Conservation (phyloP, 2,113 vertebrate genomes). For the Onychorhynchus coronatus region DNA sequence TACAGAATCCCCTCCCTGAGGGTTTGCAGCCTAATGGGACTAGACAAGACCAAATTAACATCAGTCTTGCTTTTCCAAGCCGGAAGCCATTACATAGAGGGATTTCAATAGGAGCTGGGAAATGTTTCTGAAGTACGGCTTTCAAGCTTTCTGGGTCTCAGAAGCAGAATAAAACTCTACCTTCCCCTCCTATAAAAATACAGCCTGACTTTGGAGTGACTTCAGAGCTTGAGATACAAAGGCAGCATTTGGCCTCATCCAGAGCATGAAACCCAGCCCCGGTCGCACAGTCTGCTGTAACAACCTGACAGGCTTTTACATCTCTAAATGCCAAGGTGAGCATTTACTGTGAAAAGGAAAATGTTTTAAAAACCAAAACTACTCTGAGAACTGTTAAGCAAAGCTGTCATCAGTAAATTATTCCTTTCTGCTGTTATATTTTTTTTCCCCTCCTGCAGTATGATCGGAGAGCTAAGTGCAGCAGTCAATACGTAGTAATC, state of each 20-base stretch:
- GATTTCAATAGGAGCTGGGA: neutral
- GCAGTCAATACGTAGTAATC: slow-evolving; percentile 67
- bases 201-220: slow-evolving; percentile 7
- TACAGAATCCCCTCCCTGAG: neutral
- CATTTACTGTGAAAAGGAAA: slow-evolving; percentile 51
- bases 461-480: slow-evolving; percentile 45
- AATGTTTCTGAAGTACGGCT: neutral
- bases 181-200: slow-evolving; percentile 18
- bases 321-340: slow-evolving; percentile 35
- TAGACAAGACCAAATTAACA: neutral
- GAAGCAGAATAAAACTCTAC: neutral
- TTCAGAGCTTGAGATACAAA: slow-evolving; percentile 19
- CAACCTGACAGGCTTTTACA: neutral
- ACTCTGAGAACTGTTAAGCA: slow-evolving; percentile 34
- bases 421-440: slow-evolving; percentile 31
- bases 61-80: neutral
- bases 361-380: slow-evolving; percentile 30
- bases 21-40: neutral
- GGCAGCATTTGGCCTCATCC: slow-evolving; percentile 11
- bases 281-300: neutral
- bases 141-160: slow-evolving; percentile 21
- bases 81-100: neutral
- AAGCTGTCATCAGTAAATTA: slow-evolving; percentile 50
- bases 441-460: slow-evolving; percentile 30
- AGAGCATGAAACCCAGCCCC: neutral